Evolutionary conservation across 1,140 invertebrate genomes (phyloP).

Genomic region (Achatina immaculata): DNA sequence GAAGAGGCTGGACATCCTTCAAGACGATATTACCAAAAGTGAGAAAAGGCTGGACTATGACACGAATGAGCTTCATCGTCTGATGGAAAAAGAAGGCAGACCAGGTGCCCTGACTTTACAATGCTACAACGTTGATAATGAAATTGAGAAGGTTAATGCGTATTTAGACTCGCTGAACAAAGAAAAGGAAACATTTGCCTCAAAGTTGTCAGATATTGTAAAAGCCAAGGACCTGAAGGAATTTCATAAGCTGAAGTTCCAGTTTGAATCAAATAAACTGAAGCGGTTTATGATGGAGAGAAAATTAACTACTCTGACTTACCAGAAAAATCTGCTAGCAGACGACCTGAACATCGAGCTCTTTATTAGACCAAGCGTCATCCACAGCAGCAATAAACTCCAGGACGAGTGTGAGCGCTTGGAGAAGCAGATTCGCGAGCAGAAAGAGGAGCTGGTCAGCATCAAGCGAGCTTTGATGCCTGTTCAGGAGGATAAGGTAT

Average conservation of each 20-base stretch:
- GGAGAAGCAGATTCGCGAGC: constrained; percentile 53
- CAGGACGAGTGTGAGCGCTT: constrained; percentile 63
- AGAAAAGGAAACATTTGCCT: constrained; percentile 47
- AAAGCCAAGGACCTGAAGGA: constrained; percentile 45
- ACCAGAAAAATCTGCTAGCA: constrained; percentile 49
- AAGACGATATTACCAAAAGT: constrained; percentile 51
- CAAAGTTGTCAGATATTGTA: constrained; percentile 45
- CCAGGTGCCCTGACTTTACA: constrained; percentile 50
- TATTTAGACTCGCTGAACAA: constrained; percentile 48
- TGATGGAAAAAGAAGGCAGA: constrained; percentile 57
- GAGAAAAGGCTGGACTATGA: constrained; percentile 53
- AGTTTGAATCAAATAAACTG: constrained; percentile 58
- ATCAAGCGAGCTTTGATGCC: constrained; percentile 61
- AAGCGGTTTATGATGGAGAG: constrained; percentile 57
- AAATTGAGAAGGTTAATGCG: constrained; percentile 38
- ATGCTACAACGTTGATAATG: constrained; percentile 49
- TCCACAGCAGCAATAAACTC: constrained; percentile 61
- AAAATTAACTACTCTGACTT: constrained; percentile 53
- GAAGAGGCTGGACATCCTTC: constrained; percentile 46
- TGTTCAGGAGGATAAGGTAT: constrained; percentile 52
- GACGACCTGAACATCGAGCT: constrained; percentile 59
- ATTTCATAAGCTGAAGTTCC: constrained; percentile 49
- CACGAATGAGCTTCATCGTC: constrained; percentile 50
- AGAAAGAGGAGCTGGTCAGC: constrained; percentile 52
- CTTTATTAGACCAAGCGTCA: constrained; percentile 55